Evolutionary conservation across 2,888 invertebrate genomes (phyloP).

Genomic region (Chymomyza fuscimana): DNA sequence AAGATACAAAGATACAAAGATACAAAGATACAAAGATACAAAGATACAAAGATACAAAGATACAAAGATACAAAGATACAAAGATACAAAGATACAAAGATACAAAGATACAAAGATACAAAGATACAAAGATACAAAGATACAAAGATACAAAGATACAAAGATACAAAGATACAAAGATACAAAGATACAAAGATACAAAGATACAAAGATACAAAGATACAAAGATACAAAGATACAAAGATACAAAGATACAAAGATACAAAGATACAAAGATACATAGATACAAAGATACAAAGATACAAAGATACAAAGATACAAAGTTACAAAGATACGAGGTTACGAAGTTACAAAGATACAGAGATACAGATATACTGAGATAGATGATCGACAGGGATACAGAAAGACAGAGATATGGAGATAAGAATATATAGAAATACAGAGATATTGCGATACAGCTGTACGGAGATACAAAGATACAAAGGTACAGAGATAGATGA

Average conservation of each 20-base stretch:
- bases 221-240: no score
- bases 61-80: no score
- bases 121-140: no score
- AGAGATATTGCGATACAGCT: not conserved
- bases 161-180: no score
- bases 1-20: slow-evolving; percentile 10
- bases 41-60: no score
- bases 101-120: no score
- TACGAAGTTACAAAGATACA: not conserved
- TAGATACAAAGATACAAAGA: not conserved
- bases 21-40: slow-evolving; percentile 4
- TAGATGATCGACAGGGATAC: no score
- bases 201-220: no score
- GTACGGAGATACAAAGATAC: not conserved
- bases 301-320: not conserved
- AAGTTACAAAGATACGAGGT: not conserved
- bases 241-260: not conserved
- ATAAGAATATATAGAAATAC: no score
- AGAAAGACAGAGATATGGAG: not conserved
- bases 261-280: not conserved
- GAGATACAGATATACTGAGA: not conserved
- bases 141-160: no score
- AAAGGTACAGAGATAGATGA: not conserved
- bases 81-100: no score
- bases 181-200: no score